A percentile compares a stretch with the other conserved stretches of the same genome.
Evolutionary conservation across 2,113 vertebrate genomes (phyloP).

Genomic region (Stegostoma tigrinum): DNA sequence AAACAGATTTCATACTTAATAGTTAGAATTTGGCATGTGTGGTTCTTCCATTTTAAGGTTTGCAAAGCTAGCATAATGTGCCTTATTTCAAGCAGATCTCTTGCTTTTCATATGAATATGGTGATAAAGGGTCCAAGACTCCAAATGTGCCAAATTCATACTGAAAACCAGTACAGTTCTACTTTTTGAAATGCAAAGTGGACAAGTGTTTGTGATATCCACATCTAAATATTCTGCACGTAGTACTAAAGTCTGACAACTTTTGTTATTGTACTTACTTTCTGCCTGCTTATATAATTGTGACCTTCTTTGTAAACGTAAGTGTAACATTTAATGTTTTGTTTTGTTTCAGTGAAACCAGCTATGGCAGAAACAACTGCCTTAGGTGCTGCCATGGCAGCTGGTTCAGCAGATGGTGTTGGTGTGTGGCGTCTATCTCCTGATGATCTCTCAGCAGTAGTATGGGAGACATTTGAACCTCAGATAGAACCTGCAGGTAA

Average conservation of each 20-base stretch:
- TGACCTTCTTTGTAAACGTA: too few relatives aligned
- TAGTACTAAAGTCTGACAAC: background rate
- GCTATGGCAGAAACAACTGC: constrained; percentile 91
- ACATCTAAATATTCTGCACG: background rate
- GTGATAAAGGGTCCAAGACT: background rate
- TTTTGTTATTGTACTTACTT: background rate
- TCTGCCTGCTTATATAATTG: too few relatives aligned
- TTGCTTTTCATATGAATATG: background rate
- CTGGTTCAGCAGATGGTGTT: constrained; percentile 86
- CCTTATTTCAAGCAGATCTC: background rate
- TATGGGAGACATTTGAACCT: constrained; percentile 77
- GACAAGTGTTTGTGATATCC: background rate
- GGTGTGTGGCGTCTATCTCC: constrained; percentile 78
- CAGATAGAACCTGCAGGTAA: constrained; percentile 85
- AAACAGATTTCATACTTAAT: too few relatives aligned
- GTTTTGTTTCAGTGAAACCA: constrained; percentile 69
- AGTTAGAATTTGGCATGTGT: background rate
- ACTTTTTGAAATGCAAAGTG: too few relatives aligned
- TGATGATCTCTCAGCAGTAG: constrained; percentile 66
- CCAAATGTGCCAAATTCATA: background rate
- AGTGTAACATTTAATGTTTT: background rate
- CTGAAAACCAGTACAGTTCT: too few relatives aligned
- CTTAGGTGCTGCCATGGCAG: constrained; percentile 90
- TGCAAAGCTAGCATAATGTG: background rate
- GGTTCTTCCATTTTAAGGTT: background rate